Base-by-base conservation (phyloP, 2,888 invertebrate genomes). In the Apamea anceps region DNA sequence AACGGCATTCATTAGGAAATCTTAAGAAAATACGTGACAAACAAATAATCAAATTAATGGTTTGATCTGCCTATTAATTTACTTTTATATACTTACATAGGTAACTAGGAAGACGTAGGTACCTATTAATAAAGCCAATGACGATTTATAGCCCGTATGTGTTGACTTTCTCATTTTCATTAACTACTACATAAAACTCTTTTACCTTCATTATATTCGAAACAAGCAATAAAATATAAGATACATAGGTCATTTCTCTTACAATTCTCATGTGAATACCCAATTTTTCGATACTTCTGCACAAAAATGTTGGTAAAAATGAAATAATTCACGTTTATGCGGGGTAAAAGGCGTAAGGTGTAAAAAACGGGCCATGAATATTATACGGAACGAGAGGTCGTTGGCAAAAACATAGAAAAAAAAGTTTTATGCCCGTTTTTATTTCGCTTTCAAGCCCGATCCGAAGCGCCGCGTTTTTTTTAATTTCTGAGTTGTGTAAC, bases 351-450 rank as follows among this genome's bases (percentile, higher is more conserved):
- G 88, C 81, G 83, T 88, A 89, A 91, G 87, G 90, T 90, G 90
- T 87, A 90, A 91, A 90, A 90, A 91, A 88, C 88, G 63, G 78
- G 81, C 85, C 85, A 92, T 93, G 92, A 92, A 93, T 93, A 92
- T 92, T 92, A 90, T 88, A 88, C 83, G 86, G 90, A 90, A 91
- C 87, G 84, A 81, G 84, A 87, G 89, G 87, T 85, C 88, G 91
- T 88, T 89, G 75, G 84, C 85, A 85, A 88, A 88, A 90, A 89
- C 86, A 85, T 84, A 84, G 84, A 87, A 89, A 89, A 92, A 90
- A 89, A 83, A 87, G 77, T 88, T 91, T 86, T 86, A 90, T 82
- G 85, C 77, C 77, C 85, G 76, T 88, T 90, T 90, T 91, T 91
- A 89, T 90, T 90, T 85, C 74, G 86, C 81, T 71, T 74, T 76